Evolutionary conservation across 2,888 invertebrate genomes (phyloP).

Genomic region (Limnephilus marmoratus): DNA sequence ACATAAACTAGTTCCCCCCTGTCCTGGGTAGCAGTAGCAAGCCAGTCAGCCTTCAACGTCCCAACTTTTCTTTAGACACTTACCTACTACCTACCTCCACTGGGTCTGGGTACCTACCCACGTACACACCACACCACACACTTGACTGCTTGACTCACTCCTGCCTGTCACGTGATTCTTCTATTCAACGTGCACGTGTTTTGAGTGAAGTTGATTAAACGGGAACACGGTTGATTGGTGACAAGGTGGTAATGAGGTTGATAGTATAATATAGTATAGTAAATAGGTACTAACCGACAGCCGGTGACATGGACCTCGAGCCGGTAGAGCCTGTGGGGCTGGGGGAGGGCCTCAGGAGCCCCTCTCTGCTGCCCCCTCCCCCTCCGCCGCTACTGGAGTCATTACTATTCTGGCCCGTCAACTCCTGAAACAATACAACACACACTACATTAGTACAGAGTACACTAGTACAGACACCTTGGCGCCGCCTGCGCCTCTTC

Average conservation of each 20-base stretch:
- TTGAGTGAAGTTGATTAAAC: background rate
- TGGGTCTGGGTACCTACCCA: too few species aligned
- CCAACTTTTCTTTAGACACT: slow-evolving; percentile 3
- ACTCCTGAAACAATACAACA: slow-evolving; percentile 79
- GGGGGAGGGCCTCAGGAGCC: slow-evolving; percentile 91
- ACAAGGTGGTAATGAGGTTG: background rate
- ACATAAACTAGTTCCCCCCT: background rate
- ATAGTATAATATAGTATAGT: background rate
- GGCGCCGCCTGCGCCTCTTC: background rate
- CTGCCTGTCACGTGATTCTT: background rate
- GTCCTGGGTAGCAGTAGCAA: slow-evolving; percentile 5
- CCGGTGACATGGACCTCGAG: slow-evolving; percentile 98
- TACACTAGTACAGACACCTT: background rate
- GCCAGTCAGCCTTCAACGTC: slow-evolving; percentile 14
- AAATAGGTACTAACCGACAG: slow-evolving; percentile 86
- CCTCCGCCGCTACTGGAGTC: slow-evolving; percentile 87
- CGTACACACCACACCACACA: too few species aligned
- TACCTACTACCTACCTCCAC: background rate
- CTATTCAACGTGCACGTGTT: background rate
- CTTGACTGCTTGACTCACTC: background rate
- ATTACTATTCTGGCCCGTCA: slow-evolving; percentile 91
- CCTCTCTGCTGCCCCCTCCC: slow-evolving; percentile 80
- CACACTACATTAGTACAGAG: background rate
- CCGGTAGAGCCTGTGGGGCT: slow-evolving; percentile 95
- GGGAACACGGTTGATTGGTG: background rate